Conservation (phyloP, 2,113 vertebrate genomes). For the Oreochromis aureus region DNA sequence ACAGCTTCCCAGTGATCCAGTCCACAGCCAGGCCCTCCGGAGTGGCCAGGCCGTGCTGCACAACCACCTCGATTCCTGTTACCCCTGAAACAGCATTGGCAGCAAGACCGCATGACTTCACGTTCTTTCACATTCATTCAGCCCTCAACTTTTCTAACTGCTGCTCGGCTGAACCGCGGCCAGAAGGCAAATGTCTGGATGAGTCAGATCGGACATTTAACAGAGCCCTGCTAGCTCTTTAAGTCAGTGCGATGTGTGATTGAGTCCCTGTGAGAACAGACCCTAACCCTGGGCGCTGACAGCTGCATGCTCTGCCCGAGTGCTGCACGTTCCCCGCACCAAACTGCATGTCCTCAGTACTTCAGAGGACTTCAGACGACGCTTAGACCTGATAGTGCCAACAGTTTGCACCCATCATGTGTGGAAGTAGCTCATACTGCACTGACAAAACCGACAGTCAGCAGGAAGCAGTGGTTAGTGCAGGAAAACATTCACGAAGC, state of each 20-base stretch:
- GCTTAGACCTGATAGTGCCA: not conserved
- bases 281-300: not conserved
- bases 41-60: conserved; percentile 93
- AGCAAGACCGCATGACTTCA: not conserved
- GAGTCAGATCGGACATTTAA: not conserved
- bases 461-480: not conserved
- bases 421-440: not conserved
- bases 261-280: not conserved
- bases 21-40: conserved; percentile 96
- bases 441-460: not conserved
- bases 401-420: not conserved
- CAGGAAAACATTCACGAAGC: not conserved
- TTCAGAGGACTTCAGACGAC: not conserved
- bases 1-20: conserved; percentile 96
- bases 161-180: not conserved
- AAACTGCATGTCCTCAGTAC: not conserved
- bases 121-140: not conserved
- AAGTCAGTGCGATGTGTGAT: not conserved
- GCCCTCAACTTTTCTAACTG: not conserved
- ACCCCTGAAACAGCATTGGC: conserved; percentile 75
- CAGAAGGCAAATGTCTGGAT: not conserved
- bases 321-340: not conserved
- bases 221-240: not conserved
- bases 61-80: conserved; percentile 88
- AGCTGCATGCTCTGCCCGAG: not conserved